Evolutionary conservation across 2,888 invertebrate genomes (phyloP).

Genomic region (Spilosoma lubricipeda): DNA sequence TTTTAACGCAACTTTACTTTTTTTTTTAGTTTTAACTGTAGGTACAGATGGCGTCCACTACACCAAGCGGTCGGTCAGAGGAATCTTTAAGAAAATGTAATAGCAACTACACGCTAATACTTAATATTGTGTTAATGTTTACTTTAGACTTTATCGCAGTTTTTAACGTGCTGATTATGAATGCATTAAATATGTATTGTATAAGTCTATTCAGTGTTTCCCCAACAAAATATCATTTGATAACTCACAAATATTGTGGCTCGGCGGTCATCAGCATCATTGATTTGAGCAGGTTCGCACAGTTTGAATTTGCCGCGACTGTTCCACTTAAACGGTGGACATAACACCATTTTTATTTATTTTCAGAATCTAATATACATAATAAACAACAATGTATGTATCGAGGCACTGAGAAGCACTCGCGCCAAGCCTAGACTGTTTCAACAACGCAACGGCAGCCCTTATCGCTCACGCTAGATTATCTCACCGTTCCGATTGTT

Average conservation of each 20-base stretch:
- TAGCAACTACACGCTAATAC: background rate
- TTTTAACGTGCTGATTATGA: background rate
- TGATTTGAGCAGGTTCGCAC: slow-evolving; percentile 50
- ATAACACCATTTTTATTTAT: slow-evolving; percentile 72
- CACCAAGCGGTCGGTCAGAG: no score
- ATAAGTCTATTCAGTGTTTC: background rate
- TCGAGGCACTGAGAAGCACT: slow-evolving; percentile 70
- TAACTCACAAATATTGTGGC: slow-evolving; percentile 77
- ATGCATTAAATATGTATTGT: background rate
- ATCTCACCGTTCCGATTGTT: slow-evolving; percentile 83
- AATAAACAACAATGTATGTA: slow-evolving; percentile 28
- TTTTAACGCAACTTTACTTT: no score
- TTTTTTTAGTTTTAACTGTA: no score
- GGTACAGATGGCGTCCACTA: no score
- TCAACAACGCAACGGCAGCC: slow-evolving; percentile 66
- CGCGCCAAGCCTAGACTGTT: slow-evolving; percentile 74
- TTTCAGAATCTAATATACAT: slow-evolving; percentile 28
- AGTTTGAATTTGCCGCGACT: slow-evolving; percentile 77
- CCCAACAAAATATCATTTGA: background rate
- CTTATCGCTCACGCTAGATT: slow-evolving; percentile 78
- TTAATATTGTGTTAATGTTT: background rate
- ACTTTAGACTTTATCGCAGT: background rate
- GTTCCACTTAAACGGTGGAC: slow-evolving; percentile 79
- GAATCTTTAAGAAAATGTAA: background rate
- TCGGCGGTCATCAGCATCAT: slow-evolving; percentile 55